Base-by-base conservation (phyloP, 2,888 invertebrate genomes). In the Philereme transversata region DNA sequence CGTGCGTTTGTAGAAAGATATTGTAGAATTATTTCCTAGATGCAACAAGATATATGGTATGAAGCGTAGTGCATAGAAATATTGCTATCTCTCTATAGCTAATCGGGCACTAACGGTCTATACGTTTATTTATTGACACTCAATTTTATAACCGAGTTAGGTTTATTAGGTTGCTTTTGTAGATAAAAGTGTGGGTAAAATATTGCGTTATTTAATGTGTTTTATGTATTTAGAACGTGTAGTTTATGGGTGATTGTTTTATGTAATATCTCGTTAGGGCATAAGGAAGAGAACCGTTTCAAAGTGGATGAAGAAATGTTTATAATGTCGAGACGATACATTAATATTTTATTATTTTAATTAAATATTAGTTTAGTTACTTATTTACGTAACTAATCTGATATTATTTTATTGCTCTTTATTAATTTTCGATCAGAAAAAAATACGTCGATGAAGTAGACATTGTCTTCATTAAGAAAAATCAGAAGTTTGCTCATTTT, bases 11-110 rank as follows among this genome's bases (percentile, higher is more conserved):
- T 81, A 86, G 86, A 86, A 84, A 89, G 88, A 91, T 91, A 90
- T 92, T 88, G 90, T 88, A 83, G 88, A 90, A 89, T 90, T 90
- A 91, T 90, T 91, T 90, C 90, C 90, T 90, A 90, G 90, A 90
- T 85, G 83, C 76, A 73, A 76, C 76, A 75, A 79, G 69, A 73
- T 70, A 68, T 70, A 68, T 67, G 67, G 62, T 62, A 62, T 79
- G 81, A 78, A 76, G 76, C 70, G 71, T 55, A 52, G 52, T 44
- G 65, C 52, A 78, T 79, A 79, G 77, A 80, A 78, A 78, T 79
- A 79, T 75, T 70, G 65, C 74, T 77, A 73, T 77, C 76, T 51
- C 53, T 63, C 80, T 82, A 78, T 62, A 62, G 65, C 62, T 67
- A 63, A 67, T 68, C 68, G 78, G 77, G 75, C 71, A 72, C 75